Evolutionary conservation across 1,140 invertebrate species (phyloP).

Genomic region (Papilio dardanus): DNA sequence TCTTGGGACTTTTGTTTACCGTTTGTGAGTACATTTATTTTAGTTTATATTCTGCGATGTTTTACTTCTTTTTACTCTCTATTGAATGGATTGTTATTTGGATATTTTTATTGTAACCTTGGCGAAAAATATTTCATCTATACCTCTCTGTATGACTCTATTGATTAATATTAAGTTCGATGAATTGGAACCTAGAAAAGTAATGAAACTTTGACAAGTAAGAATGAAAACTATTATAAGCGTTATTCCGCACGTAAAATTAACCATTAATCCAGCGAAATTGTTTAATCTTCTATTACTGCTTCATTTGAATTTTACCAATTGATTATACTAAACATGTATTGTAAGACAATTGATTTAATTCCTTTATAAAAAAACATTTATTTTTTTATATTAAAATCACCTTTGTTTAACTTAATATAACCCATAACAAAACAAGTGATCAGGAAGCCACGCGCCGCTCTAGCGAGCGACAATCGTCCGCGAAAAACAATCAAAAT

Average conservation of each 20-base stretch:
- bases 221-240: neutral
- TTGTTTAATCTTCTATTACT: neutral
- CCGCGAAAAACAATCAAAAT: slow-evolving; percentile 57
- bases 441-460: slow-evolving; percentile 45
- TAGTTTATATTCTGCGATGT: neutral
- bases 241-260: too few species aligned
- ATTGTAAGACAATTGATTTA: too few species aligned
- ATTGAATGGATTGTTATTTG: neutral
- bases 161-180: too few species aligned
- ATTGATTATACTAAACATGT: too few species aligned
- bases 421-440: slow-evolving; percentile 33
- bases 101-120: neutral
- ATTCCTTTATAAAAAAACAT: too few species aligned
- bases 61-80: neutral
- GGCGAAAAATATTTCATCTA: too few species aligned
- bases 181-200: neutral
- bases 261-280: too few species aligned
- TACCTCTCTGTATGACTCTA: too few species aligned
- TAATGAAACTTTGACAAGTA: neutral
- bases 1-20: slow-evolving; percentile 21
- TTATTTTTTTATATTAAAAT: too few species aligned
- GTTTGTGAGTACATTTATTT: neutral
- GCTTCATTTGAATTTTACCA: too few species aligned
- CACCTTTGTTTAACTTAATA: neutral
- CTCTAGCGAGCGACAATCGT: slow-evolving; percentile 5